Percentiles rank a stretch among this genome's conserved stretches.
These are phyloP conservation scores for Nebria ingens DNA, from an alignment of 1,140 invertebrate species.

Conservation along the genomic window DNA sequence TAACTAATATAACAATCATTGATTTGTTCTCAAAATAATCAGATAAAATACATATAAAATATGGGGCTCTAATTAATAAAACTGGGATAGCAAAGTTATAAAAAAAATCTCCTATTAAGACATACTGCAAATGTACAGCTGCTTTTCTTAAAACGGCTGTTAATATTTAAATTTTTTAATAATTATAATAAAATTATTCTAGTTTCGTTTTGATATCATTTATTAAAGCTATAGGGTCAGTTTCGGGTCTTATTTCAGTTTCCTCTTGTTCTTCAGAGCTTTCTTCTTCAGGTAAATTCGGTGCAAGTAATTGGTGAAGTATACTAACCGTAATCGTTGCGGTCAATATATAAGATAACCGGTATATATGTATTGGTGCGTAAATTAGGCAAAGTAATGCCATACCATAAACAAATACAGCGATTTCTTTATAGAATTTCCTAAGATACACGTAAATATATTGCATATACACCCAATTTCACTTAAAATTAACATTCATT, in stretches of 20 bases:
- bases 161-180: too few relatives aligned
- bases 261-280: neutral
- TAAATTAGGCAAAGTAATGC: slow-evolving; percentile 41
- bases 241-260: neutral
- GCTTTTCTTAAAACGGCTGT: too few relatives aligned
- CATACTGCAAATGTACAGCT: too few relatives aligned
- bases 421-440: slow-evolving; percentile 36
- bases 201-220: neutral
- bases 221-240: neutral
- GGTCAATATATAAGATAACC: slow-evolving; percentile 44
- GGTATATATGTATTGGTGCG: slow-evolving; percentile 42
- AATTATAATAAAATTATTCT: too few relatives aligned
- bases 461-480: neutral
- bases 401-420: slow-evolving; percentile 37
- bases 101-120: too few relatives aligned
- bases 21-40: too few relatives aligned
- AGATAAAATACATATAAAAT: too few relatives aligned
- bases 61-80: too few relatives aligned
- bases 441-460: slow-evolving; percentile 31
- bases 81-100: too few relatives aligned
- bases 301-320: slow-evolving; percentile 39
- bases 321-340: slow-evolving; percentile 40
- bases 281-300: slow-evolving; percentile 6
- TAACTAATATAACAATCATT: too few relatives aligned
- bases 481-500: slow-evolving; percentile 11